These are phyloP conservation scores for Megaceryle alcyon DNA, from an alignment of 2,797 vertebrate genomes.

Conservation along the genomic window DNA sequence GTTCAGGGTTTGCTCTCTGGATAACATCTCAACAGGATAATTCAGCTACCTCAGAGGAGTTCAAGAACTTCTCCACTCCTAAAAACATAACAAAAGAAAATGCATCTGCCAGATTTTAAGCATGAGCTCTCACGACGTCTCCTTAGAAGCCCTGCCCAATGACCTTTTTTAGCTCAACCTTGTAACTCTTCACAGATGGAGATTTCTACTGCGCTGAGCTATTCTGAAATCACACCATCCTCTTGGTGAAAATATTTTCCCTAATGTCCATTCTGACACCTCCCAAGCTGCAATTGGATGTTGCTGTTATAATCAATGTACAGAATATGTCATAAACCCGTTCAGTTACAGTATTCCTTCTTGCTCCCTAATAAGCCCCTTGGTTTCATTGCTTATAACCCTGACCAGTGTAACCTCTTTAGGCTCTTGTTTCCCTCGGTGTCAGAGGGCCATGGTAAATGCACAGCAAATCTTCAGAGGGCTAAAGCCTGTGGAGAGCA, in stretches of 20 bases:
- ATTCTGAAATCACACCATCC: not conserved
- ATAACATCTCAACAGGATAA: not conserved
- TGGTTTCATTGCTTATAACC: not conserved
- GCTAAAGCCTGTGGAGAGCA: not conserved
- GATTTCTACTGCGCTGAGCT: not conserved
- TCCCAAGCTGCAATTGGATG: not conserved
- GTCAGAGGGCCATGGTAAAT: not conserved
- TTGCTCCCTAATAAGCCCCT: not conserved
- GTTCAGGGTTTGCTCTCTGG: not conserved
- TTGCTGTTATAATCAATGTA: not conserved
- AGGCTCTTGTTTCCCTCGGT: not conserved
- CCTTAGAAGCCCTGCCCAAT: not conserved
- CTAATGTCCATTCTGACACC: not conserved
- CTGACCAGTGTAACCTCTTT: not conserved
- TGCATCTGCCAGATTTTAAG: not conserved
- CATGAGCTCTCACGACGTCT: not conserved
- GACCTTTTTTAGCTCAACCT: not conserved
- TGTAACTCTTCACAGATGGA: not conserved
- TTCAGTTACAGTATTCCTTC: not conserved
- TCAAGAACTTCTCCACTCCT: not conserved
- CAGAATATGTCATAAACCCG: not conserved
- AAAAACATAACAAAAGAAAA: not conserved
- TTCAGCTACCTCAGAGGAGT: not conserved
- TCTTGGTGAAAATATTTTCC: not conserved
- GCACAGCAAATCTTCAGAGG: not conserved